phyloP scores from a whole-genome alignment of 2,888 invertebrate genomes.

The Quadriops clusia region DNA sequence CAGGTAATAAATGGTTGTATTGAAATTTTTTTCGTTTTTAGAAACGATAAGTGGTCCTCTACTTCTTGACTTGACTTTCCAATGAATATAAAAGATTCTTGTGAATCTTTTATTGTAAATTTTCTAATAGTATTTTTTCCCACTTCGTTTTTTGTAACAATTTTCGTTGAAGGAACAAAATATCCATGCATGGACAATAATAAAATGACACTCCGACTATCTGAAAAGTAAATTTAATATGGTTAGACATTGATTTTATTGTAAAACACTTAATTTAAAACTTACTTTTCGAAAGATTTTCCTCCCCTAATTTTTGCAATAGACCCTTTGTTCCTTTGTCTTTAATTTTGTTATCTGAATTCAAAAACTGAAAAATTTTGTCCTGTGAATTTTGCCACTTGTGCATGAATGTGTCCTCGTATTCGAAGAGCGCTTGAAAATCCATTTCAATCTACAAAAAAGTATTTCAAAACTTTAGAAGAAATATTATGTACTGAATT shows the following conservation, averaged over 20 bases:
- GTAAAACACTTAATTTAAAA: too few species aligned
- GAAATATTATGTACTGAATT: too few species aligned
- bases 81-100: conserved; percentile 5
- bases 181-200: conserved; percentile 8
- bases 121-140: conserved; percentile 4
- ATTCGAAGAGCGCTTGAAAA: conserved; percentile 3
- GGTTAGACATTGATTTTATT: too few species aligned
- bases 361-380: conserved; percentile 4
- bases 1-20: too few species aligned
- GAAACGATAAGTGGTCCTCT: conserved; percentile 3
- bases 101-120: conserved; percentile 6
- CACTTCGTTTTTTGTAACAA: conserved; percentile 3
- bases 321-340: conserved; percentile 5
- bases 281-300: conserved; percentile 5
- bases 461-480: too few species aligned
- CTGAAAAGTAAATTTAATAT: conserved; percentile 2
- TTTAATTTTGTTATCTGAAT: conserved; percentile 1
- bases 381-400: conserved; percentile 2
- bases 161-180: conserved; percentile 3
- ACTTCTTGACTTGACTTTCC: conserved; percentile 5
- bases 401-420: conserved; percentile 1
- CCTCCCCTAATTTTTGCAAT: background rate
- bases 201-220: conserved; percentile 4
- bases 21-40: too few species aligned
- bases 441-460: conserved; percentile 2